These are phyloP conservation scores for Montipora sp. DNA, from an alignment of 64 coral and sea anemone genomes.

Conservation along the genomic window DNA sequence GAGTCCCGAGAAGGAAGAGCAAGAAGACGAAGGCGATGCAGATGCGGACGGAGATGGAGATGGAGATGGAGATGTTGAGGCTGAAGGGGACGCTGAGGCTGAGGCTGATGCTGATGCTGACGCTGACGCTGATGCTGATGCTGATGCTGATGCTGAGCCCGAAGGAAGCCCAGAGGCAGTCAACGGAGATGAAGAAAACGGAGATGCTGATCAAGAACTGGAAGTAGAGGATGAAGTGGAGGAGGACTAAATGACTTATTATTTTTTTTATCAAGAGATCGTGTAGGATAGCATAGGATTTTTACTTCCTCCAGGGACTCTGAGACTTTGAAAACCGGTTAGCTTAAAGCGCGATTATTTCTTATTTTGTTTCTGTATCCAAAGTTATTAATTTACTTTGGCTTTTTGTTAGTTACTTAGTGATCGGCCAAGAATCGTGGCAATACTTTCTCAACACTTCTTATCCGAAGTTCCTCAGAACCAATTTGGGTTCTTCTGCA, in stretches of 20 bases:
- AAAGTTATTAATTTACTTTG: too few species aligned
- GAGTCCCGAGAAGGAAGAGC: conserved; percentile 47
- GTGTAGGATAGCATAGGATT: too few species aligned
- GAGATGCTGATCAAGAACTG: conserved; percentile 45
- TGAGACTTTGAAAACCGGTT: too few species aligned
- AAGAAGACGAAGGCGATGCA: conserved; percentile 53
- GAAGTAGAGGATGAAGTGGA: conserved; percentile 53
- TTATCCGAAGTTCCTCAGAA: too few species aligned
- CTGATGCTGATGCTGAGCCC: conserved; percentile 23
- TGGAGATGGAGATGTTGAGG: conserved; percentile 21
- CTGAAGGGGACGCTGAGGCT: conserved; percentile 29
- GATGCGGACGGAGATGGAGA: conserved; percentile 27
- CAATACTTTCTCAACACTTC: too few species aligned
- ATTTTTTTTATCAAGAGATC: neutral
- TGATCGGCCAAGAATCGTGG: too few species aligned
- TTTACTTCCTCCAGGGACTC: too few species aligned
- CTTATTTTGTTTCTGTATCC: neutral
- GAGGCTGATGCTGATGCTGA: conserved; percentile 46
- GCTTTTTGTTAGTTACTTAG: too few species aligned
- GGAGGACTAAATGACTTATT: conserved; percentile 23
- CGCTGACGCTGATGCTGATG: conserved; percentile 23
- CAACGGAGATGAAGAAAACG: conserved; percentile 72
- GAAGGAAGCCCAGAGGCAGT: conserved; percentile 68
- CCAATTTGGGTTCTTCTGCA: too few species aligned
- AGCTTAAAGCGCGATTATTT: too few species aligned